phyloP scores from a whole-genome alignment of 2,888 invertebrate species.

The Eulithis prunata region DNA sequence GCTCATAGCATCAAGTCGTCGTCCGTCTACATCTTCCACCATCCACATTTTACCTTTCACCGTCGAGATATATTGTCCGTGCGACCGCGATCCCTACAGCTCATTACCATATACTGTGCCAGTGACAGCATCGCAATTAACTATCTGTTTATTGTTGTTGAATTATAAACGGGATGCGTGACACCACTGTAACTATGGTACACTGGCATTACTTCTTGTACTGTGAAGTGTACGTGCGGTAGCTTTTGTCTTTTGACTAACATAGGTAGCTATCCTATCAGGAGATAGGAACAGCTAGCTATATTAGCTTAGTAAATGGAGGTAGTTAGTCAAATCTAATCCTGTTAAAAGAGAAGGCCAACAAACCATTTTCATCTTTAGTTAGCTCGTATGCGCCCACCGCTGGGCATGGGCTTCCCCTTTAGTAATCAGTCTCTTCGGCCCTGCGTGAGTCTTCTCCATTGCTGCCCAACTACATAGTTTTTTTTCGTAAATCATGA shows the following conservation, averaged over 20 bases:
- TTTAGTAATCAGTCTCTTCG: no score
- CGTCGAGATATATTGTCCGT: constrained; percentile 82
- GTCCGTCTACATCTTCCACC: constrained; percentile 46
- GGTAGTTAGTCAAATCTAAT: no score
- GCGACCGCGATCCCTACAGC: constrained; percentile 79
- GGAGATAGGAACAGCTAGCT: no score
- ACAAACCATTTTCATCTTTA: no score
- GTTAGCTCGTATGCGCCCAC: no score
- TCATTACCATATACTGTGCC: constrained; percentile 84
- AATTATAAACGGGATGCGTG: constrained; percentile 80
- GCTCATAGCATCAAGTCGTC: background rate
- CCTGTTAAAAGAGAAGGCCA: no score
- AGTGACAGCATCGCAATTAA: constrained; percentile 84
- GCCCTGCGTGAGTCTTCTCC: no score
- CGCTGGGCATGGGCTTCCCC: no score
- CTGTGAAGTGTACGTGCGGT: constrained; percentile 33
- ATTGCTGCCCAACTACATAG: no score
- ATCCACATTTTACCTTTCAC: constrained; percentile 77
- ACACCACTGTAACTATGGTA: constrained; percentile 47
- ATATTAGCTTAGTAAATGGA: no score
- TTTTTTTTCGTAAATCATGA: no score
- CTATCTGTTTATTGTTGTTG: constrained; percentile 84
- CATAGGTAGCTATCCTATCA: no score
- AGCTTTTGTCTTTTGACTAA: constrained; percentile 46
- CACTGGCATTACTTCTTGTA: constrained; percentile 37